Conservation (phyloP, 2,888 invertebrate species). For the Diarsia dahlii region DNA sequence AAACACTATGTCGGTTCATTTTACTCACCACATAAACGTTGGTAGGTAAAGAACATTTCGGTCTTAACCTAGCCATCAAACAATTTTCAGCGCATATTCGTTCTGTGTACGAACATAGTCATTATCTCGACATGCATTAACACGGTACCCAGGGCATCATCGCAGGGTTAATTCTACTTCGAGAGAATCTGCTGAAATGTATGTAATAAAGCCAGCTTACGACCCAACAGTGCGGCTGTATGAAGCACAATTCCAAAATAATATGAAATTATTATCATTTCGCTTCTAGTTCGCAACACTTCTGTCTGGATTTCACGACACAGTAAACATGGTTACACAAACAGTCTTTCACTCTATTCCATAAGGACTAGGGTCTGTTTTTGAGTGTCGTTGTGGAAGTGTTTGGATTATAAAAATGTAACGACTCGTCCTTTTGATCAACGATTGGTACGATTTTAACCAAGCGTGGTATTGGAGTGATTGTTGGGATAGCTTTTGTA, state of each 20-base stretch:
- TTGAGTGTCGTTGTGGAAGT: slow-evolving; percentile 23
- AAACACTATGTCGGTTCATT: slow-evolving; percentile 21
- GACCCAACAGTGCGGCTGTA: slow-evolving; percentile 61
- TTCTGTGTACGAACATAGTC: slow-evolving; percentile 41
- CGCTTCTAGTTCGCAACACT: slow-evolving; percentile 59
- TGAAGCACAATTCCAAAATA: slow-evolving; percentile 69
- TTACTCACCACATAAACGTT: background rate
- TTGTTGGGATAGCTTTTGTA: slow-evolving; percentile 51
- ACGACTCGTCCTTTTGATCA: slow-evolving; percentile 61
- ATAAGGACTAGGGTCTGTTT: slow-evolving; percentile 26
- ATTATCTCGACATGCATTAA: slow-evolving; percentile 63
- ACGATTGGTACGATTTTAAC: slow-evolving; percentile 58
- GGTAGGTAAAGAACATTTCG: slow-evolving; percentile 30
- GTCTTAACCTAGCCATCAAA: slow-evolving; percentile 36
- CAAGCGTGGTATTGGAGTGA: slow-evolving; percentile 57
- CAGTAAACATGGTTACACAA: slow-evolving; percentile 54
- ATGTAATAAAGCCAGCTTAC: slow-evolving; percentile 69
- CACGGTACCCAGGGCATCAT: slow-evolving; percentile 60
- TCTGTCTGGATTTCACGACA: slow-evolving; percentile 65
- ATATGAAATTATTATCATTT: slow-evolving; percentile 71
- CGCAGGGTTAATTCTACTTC: slow-evolving; percentile 65
- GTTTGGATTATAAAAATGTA: slow-evolving; percentile 63
- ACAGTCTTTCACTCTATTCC: slow-evolving; percentile 39
- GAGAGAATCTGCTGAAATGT: slow-evolving; percentile 68
- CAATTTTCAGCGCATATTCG: slow-evolving; percentile 54